Conservation (phyloP, 1,140 invertebrate species). For the Phortica variegata region DNA sequence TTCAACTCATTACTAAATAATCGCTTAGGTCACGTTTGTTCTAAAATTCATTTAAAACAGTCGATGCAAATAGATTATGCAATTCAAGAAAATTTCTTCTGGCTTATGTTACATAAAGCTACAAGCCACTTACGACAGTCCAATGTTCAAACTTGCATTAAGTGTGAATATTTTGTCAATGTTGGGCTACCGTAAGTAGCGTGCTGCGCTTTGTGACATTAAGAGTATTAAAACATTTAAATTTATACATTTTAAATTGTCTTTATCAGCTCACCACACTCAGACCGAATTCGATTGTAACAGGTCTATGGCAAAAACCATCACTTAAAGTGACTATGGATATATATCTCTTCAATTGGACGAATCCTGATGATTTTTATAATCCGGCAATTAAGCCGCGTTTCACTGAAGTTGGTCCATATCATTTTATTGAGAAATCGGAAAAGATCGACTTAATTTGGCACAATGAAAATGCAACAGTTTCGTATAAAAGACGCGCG, state of each 20-base stretch:
- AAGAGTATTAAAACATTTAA: too few relatives aligned
- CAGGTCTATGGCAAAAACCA: constrained; percentile 69
- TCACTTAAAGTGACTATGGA: constrained; percentile 72
- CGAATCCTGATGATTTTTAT: constrained; percentile 67
- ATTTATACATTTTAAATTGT: not conserved
- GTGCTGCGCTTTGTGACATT: too few relatives aligned
- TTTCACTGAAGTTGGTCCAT: constrained; percentile 72
- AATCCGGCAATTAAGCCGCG: constrained; percentile 62
- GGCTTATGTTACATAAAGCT: too few relatives aligned
- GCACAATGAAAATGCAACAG: constrained; percentile 73
- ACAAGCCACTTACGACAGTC: too few relatives aligned
- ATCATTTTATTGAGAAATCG: constrained; percentile 66
- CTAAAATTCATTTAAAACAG: not conserved
- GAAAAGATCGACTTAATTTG: constrained; percentile 69
- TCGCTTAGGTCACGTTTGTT: too few relatives aligned
- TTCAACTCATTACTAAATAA: too few relatives aligned
- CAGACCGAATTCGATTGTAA: constrained; percentile 62
- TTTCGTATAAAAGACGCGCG: constrained; percentile 75
- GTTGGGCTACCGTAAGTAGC: too few relatives aligned
- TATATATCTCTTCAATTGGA: constrained; percentile 81
- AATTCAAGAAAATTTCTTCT: too few relatives aligned
- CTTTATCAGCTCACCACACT: constrained; percentile 27
- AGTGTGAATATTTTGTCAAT: too few relatives aligned
- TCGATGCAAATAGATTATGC: not conserved
- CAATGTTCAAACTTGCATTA: too few relatives aligned